phyloP scores from a whole-genome alignment of 2,797 vertebrate genomes.

The Labroides dimidiatus region DNA sequence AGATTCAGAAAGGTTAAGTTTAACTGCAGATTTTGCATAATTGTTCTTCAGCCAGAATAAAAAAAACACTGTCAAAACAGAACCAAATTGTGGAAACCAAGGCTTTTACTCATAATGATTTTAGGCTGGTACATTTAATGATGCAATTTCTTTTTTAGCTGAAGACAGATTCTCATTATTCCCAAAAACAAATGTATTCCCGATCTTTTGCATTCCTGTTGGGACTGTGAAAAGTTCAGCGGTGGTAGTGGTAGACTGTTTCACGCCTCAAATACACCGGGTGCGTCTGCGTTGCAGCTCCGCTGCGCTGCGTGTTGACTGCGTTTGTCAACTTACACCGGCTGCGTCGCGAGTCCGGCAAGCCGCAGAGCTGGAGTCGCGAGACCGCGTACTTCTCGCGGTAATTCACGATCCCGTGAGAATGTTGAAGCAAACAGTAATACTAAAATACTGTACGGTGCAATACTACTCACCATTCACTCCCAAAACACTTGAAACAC shows the following conservation, averaged over 20 bases:
- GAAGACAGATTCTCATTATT: not conserved
- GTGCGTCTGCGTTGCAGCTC: too few relatives aligned
- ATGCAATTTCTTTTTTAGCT: not conserved
- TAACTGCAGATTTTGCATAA: conserved; percentile 10
- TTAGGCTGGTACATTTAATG: not conserved
- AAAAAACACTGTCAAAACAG: conserved; percentile 11
- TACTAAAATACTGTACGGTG: too few relatives aligned
- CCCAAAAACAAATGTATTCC: not conserved
- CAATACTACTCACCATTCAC: too few relatives aligned
- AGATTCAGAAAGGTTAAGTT: conserved; percentile 22
- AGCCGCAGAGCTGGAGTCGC: too few relatives aligned
- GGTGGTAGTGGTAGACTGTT: not conserved
- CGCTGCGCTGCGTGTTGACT: too few relatives aligned
- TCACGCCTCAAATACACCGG: too few relatives aligned
- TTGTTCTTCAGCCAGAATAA: not conserved
- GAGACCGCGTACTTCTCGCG: too few relatives aligned
- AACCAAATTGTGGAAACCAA: not conserved
- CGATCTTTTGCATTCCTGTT: not conserved
- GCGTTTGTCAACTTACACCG: too few relatives aligned
- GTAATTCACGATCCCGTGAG: too few relatives aligned
- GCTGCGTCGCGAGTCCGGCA: too few relatives aligned
- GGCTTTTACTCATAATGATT: not conserved
- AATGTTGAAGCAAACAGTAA: too few relatives aligned
- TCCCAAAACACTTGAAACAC: too few relatives aligned
- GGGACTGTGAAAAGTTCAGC: not conserved